phyloP scores from a whole-genome alignment of 2,113 vertebrate genomes.

The Himantopus leucocephalus region DNA sequence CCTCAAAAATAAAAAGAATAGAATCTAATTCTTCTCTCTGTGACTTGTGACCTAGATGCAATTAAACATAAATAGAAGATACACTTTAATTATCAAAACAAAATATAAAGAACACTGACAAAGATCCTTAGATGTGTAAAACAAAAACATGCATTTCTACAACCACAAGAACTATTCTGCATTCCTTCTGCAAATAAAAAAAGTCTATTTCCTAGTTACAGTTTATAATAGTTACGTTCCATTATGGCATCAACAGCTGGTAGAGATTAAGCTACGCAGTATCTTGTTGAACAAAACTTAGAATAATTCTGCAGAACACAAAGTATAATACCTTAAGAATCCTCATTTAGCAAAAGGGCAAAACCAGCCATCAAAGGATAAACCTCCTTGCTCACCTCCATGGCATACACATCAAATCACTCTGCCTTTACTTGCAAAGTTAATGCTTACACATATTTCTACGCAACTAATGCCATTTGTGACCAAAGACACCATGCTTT shows the following conservation, averaged over 20 bases:
- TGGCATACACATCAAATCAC: background rate
- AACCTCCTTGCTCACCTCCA: background rate
- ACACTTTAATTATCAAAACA: background rate
- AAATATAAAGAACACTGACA: background rate
- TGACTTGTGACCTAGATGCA: constrained; percentile 91
- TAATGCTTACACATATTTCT: background rate
- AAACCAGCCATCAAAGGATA: background rate
- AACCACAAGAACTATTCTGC: background rate
- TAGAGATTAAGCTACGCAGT: background rate
- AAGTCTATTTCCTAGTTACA: background rate
- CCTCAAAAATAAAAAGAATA: constrained; percentile 99
- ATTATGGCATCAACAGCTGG: background rate
- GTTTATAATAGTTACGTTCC: background rate
- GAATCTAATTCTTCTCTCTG: constrained; percentile 98
- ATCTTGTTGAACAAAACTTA: background rate
- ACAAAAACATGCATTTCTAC: background rate
- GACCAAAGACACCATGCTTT: background rate
- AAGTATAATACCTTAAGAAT: background rate
- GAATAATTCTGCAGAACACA: background rate
- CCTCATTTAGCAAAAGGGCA: background rate
- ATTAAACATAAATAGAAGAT: constrained; percentile 43
- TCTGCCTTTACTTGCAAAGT: background rate
- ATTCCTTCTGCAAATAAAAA: background rate
- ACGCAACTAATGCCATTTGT: background rate
- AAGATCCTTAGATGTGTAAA: background rate